phyloP scores from a whole-genome alignment of 2,113 vertebrate species.

The Calonectris borealis region DNA sequence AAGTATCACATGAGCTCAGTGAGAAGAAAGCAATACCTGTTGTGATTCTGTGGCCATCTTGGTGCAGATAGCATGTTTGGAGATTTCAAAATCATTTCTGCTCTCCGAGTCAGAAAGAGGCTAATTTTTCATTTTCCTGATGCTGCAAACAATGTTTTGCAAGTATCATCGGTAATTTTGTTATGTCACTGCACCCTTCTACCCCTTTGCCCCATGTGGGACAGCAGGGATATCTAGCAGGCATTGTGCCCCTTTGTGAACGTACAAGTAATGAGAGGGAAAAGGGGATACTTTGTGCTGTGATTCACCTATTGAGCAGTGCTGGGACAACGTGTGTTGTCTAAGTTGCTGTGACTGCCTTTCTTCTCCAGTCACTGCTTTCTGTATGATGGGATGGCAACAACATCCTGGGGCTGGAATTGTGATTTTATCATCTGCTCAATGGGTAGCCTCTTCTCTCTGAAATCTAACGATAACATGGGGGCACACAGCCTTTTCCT shows the following conservation, averaged over 20 bases:
- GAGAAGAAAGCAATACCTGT: neutral
- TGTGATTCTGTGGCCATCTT: neutral
- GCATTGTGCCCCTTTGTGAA: neutral
- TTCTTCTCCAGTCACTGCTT: neutral
- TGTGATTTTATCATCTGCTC: neutral
- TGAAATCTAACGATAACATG: neutral
- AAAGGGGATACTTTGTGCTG: neutral
- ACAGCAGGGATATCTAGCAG: neutral
- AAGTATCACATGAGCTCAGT: neutral
- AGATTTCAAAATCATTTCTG: neutral
- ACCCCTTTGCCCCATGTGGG: accelerated
- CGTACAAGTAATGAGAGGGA: neutral
- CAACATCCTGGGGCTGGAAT: neutral
- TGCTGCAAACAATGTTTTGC: neutral
- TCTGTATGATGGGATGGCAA: neutral
- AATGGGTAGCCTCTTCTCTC: neutral
- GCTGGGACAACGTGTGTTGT: accelerated
- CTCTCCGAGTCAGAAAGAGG: neutral
- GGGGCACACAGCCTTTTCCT: neutral
- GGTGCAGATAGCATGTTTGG: neutral
- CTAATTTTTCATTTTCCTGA: neutral
- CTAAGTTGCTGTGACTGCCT: neutral
- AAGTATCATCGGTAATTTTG: neutral
- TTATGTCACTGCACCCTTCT: accelerated
- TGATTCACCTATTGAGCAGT: neutral